Evolutionary conservation across 2,113 vertebrate species (phyloP).

Genomic region (Procavia capensis): DNA sequence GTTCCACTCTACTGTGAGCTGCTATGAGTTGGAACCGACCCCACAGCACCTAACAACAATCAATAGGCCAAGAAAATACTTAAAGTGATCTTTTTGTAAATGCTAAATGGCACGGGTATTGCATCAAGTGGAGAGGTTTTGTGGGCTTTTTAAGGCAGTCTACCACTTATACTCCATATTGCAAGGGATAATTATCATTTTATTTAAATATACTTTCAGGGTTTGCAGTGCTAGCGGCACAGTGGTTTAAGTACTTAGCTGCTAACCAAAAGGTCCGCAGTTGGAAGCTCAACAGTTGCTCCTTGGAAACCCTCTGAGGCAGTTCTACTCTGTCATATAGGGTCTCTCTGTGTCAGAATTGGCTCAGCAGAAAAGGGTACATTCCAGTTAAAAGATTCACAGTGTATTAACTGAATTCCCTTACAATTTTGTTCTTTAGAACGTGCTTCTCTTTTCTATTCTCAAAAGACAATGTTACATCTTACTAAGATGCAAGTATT

Average conservation of each 20-base stretch:
- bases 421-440: conserved; percentile 10
- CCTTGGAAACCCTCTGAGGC: too few species aligned
- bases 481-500: background rate
- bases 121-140: background rate
- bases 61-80: background rate
- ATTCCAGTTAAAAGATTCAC: background rate
- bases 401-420: background rate
- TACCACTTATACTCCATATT: background rate
- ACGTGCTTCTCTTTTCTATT: background rate
- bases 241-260: too few species aligned
- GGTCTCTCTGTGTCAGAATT: too few species aligned
- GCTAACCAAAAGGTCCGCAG: too few species aligned
- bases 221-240: too few species aligned
- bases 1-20: too few species aligned
- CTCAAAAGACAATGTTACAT: conserved; percentile 9
- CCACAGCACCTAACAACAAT: too few species aligned
- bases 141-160: background rate
- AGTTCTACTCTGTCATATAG: too few species aligned
- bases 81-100: background rate
- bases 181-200: background rate
- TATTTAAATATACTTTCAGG: background rate
- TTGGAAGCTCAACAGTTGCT: too few species aligned
- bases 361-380: too few species aligned
- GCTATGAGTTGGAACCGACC: too few species aligned
- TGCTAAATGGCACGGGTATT: background rate